Evolutionary conservation across 2,797 vertebrate species (phyloP).

Genomic region (Pangasius krempfi): DNA sequence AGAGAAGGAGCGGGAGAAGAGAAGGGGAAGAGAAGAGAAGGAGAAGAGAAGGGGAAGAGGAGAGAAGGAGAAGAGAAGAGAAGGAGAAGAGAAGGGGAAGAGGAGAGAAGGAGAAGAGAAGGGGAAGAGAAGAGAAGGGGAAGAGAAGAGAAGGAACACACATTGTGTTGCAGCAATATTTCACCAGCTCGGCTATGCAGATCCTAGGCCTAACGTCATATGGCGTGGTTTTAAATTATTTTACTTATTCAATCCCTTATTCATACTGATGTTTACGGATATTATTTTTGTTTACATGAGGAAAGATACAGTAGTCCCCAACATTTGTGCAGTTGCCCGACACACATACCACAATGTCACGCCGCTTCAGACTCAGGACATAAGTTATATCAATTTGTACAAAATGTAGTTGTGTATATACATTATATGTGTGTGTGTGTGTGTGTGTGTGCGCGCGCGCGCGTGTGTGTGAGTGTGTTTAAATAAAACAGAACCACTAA

Average conservation of each 20-base stretch:
- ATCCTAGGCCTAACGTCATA: slow-evolving; percentile 36
- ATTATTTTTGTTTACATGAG: slow-evolving; percentile 56
- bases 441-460: slow-evolving; percentile 57
- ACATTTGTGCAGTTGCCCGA: slow-evolving; percentile 44
- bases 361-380: slow-evolving; percentile 78
- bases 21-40: neutral
- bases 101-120: neutral
- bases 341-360: slow-evolving; percentile 59
- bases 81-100: no score
- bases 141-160: slow-evolving; percentile 16
- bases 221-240: slow-evolving; percentile 79
- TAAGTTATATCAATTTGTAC: slow-evolving; percentile 84
- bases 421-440: slow-evolving; percentile 57
- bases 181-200: slow-evolving; percentile 43
- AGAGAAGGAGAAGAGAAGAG: neutral
- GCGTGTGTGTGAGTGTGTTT: slow-evolving; percentile 63
- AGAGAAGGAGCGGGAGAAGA: no score
- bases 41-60: neutral
- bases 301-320: slow-evolving; percentile 62
- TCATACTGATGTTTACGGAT: slow-evolving; percentile 66
- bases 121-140: neutral
- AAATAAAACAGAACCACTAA: slow-evolving; percentile 81
- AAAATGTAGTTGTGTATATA: slow-evolving; percentile 81
- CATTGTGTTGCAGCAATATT: slow-evolving; percentile 29
- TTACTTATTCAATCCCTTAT: slow-evolving; percentile 68